Percentiles rank a stretch among this genome's conserved stretches.
Evolutionary conservation across 1,140 invertebrate genomes (phyloP).

Genomic region (Triops longicaudatus): DNA sequence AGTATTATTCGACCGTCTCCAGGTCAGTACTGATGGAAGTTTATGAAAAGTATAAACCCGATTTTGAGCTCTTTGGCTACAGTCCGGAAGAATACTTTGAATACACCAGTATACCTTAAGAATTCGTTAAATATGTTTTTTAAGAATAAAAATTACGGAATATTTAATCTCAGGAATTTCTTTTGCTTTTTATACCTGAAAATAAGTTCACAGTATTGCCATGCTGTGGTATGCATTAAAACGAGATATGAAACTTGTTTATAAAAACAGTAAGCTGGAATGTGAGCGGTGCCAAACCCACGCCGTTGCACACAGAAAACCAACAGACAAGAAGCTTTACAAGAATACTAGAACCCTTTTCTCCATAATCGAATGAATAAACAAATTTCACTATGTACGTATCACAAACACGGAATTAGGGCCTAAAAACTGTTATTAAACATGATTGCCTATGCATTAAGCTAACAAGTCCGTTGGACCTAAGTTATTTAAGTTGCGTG

Average conservation of each 20-base stretch:
- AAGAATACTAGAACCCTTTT: conserved; percentile 1
- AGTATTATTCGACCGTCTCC: conserved; percentile 55
- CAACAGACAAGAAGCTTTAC: conserved; percentile 15
- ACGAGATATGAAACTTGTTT: background rate
- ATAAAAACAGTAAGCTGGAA: conserved; percentile 12
- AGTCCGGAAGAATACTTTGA: conserved; percentile 59
- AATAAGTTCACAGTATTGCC: conserved; percentile 22
- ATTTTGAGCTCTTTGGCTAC: conserved; percentile 74
- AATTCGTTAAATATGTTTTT: background rate
- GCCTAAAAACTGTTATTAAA: background rate
- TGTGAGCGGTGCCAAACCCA: conserved; percentile 2
- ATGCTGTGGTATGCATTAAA: conserved; percentile 16
- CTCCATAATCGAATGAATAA: background rate
- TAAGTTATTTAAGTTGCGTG: background rate
- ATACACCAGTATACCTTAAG: conserved; percentile 31
- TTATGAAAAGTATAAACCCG: conserved; percentile 59
- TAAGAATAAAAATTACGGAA: background rate
- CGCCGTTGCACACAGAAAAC: background rate
- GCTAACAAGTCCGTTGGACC: background rate
- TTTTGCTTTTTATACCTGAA: conserved; percentile 21
- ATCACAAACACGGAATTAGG: conserved; percentile 7
- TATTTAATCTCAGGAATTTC: conserved; percentile 17
- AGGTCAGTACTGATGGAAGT: conserved; percentile 50
- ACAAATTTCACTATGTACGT: background rate
- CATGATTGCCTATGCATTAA: background rate